phyloP scores from a whole-genome alignment of 2,888 invertebrate genomes.

The Ormyrus nitidulus region DNA sequence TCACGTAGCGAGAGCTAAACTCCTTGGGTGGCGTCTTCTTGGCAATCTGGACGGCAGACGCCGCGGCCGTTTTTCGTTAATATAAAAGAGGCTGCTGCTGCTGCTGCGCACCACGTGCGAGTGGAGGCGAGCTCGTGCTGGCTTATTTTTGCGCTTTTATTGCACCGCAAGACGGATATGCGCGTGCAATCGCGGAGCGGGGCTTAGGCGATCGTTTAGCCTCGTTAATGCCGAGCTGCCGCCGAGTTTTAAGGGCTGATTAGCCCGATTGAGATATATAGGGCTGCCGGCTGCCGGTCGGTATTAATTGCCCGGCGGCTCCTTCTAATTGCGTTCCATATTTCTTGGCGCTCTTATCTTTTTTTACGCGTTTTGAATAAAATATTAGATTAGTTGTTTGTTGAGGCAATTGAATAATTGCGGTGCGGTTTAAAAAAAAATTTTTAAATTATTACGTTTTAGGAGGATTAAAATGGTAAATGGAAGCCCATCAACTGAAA shows the following conservation, averaged over 20 bases:
- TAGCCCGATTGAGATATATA: constrained; percentile 1
- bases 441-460: too few species aligned
- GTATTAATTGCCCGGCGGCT: too few species aligned
- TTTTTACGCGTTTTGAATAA: too few species aligned
- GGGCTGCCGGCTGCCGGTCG: too few species aligned
- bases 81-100: constrained; percentile 43
- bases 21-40: constrained; percentile 64
- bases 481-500: too few species aligned
- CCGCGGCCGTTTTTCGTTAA: constrained; percentile 50
- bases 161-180: constrained; percentile 1
- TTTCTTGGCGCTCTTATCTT: too few species aligned
- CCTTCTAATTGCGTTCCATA: too few species aligned
- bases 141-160: constrained; percentile 34
- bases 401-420: too few species aligned
- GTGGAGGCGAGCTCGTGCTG: too few species aligned
- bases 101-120: constrained; percentile 33
- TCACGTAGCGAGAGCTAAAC: constrained; percentile 25
- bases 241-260: constrained; percentile 23
- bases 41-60: constrained; percentile 65
- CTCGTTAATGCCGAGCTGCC: not conserved
- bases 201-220: constrained; percentile 2
- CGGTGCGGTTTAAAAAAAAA: too few species aligned
- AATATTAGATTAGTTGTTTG: too few species aligned
- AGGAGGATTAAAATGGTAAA: too few species aligned
- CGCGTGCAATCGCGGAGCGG: constrained; percentile 1